Conservation (phyloP, 2,888 invertebrate species). For the Thereva unica region DNA sequence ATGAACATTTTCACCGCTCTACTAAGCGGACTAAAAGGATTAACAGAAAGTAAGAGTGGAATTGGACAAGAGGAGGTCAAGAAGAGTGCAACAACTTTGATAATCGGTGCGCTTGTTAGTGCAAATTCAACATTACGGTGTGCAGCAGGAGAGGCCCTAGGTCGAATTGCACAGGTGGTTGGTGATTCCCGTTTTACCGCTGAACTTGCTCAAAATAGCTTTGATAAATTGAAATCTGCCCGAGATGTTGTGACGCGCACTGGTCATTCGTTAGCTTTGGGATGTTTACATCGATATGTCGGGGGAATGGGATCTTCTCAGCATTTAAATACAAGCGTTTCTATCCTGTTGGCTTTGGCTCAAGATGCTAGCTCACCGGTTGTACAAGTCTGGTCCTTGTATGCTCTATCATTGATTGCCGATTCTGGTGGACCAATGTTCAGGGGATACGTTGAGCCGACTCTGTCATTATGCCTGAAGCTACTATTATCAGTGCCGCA, state of each 20-base stretch:
- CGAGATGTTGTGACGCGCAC: constrained; percentile 86
- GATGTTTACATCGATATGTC: constrained; percentile 92
- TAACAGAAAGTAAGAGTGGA: constrained; percentile 83
- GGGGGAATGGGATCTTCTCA: constrained; percentile 96
- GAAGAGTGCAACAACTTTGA: constrained; percentile 78
- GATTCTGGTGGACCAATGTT: constrained; percentile 99
- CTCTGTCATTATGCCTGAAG: constrained; percentile 86
- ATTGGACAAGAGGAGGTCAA: constrained; percentile 90
- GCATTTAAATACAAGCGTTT: constrained; percentile 90
- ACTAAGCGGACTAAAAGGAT: constrained; percentile 82
- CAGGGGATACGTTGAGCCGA: constrained; percentile 93
- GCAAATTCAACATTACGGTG: constrained; percentile 82
- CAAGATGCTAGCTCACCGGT: constrained; percentile 92
- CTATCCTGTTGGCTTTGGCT: constrained; percentile 89
- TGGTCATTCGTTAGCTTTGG: constrained; percentile 89
- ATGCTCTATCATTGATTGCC: constrained; percentile 92
- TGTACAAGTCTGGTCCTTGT: constrained; percentile 98
- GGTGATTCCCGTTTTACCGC: constrained; percentile 86
- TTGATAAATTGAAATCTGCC: constrained; percentile 83
- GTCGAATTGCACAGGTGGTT: constrained; percentile 88
- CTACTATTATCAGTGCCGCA: constrained; percentile 88
- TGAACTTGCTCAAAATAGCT: constrained; percentile 86
- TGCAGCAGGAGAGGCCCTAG: constrained; percentile 93
- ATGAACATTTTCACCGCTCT: constrained; percentile 96
- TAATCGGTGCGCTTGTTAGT: constrained; percentile 78